Percentiles rank a stretch among this genome's conserved stretches.
Evolutionary conservation across 2,113 vertebrate genomes (phyloP).

Genomic region (Perca fluviatilis): DNA sequence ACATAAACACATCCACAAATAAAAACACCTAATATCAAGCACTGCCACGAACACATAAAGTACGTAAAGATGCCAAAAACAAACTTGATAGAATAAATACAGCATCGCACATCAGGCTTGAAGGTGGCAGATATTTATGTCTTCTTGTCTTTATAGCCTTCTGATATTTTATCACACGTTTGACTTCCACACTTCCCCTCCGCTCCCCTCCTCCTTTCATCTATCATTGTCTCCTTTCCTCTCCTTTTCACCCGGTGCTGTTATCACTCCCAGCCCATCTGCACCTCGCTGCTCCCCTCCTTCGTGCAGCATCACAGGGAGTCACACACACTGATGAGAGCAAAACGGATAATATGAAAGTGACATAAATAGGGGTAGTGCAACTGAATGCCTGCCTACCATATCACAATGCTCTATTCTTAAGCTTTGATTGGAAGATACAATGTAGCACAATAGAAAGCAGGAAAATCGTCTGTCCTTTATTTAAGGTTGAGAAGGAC

Average conservation of each 20-base stretch:
- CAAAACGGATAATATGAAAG: slow-evolving; percentile 64
- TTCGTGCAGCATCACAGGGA: slow-evolving; percentile 42
- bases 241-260: slow-evolving; percentile 67
- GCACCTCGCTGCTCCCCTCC: slow-evolving; percentile 59
- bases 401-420: slow-evolving; percentile 49
- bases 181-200: slow-evolving; percentile 55
- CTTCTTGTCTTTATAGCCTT: slow-evolving; percentile 56
- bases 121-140: slow-evolving; percentile 48
- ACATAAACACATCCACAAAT: slow-evolving; percentile 42
- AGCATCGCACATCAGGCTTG: slow-evolving; percentile 22
- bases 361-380: slow-evolving; percentile 62
- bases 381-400: slow-evolving; percentile 22
- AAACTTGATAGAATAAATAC: slow-evolving; percentile 47
- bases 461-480: not conserved
- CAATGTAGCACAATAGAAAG: slow-evolving; percentile 23
- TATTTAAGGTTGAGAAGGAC: slow-evolving; percentile 55
- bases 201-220: slow-evolving; percentile 37
- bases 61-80: slow-evolving; percentile 41
- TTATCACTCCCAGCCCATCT: slow-evolving; percentile 78
- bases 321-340: slow-evolving; percentile 39
- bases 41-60: slow-evolving; percentile 43
- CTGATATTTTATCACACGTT: slow-evolving; percentile 70
- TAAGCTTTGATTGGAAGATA: slow-evolving; percentile 37
- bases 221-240: slow-evolving; percentile 70
- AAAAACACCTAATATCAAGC: slow-evolving; percentile 24